Conservation (phyloP, 2,888 invertebrate species). For the Agonopterix alstromeriana region DNA sequence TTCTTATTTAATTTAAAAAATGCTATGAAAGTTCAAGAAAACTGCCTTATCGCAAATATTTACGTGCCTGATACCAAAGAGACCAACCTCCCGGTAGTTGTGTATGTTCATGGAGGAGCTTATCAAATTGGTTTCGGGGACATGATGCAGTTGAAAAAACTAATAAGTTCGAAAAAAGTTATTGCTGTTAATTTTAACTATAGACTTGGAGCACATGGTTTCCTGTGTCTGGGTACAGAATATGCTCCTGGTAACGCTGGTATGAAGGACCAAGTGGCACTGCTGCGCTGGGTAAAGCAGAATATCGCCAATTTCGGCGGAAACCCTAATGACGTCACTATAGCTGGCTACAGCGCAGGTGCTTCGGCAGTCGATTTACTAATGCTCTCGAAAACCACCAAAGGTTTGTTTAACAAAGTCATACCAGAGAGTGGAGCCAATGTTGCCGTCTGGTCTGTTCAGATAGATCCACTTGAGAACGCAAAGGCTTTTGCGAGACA, state of each 20-base stretch:
- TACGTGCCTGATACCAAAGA: slow-evolving; percentile 37
- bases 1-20: no score
- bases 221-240: slow-evolving; percentile 29
- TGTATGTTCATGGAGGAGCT: slow-evolving; percentile 30
- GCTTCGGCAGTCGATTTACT: slow-evolving; percentile 33
- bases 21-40: slow-evolving; percentile 21
- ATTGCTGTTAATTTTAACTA: slow-evolving; percentile 29
- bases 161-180: slow-evolving; percentile 20
- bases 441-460: slow-evolving; percentile 24
- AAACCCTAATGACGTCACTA: slow-evolving; percentile 39
- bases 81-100: slow-evolving; percentile 25
- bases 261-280: slow-evolving; percentile 37
- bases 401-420: slow-evolving; percentile 34
- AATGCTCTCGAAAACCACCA: slow-evolving; percentile 27
- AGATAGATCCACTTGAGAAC: slow-evolving; percentile 29
- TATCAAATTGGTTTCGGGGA: slow-evolving; percentile 21
- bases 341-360: slow-evolving; percentile 37
- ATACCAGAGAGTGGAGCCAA: slow-evolving; percentile 39
- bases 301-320: slow-evolving; percentile 43
- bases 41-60: slow-evolving; percentile 47
- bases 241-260: slow-evolving; percentile 39
- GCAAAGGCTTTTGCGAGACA: slow-evolving; percentile 27
- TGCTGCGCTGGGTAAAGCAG: slow-evolving; percentile 37
- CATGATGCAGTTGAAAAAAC: slow-evolving; percentile 8
- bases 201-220: slow-evolving; percentile 26